phyloP scores from a whole-genome alignment of 2,797 vertebrate genomes.

The Fundulus diaphanus region DNA sequence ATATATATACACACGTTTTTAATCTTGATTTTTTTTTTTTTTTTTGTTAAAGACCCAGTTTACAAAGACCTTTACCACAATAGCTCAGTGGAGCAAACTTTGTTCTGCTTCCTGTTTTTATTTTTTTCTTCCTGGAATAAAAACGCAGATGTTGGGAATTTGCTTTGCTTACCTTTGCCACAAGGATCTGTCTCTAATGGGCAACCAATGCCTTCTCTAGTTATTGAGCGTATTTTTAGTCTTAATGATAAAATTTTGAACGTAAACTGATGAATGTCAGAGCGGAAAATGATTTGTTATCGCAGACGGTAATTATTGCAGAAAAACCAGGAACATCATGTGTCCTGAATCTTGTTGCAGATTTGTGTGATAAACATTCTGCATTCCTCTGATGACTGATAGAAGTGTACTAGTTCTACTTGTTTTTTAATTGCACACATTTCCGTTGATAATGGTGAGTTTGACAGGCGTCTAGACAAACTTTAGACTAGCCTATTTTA shows the following conservation, averaged over 20 bases:
- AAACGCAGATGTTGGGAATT: background rate
- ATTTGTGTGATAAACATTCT: background rate
- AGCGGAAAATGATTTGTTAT: background rate
- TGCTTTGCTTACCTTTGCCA: conserved; percentile 26
- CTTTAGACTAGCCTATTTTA: background rate
- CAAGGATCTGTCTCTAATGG: background rate
- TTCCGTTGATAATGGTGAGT: background rate
- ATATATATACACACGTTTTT: too few relatives aligned
- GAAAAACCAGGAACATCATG: background rate
- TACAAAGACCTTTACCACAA: background rate
- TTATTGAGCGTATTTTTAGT: background rate
- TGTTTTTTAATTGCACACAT: background rate
- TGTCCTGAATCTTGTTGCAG: background rate
- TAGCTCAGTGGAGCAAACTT: background rate
- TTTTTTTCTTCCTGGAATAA: background rate
- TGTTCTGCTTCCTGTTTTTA: background rate
- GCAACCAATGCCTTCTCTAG: background rate
- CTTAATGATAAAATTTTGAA: background rate
- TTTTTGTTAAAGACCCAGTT: background rate
- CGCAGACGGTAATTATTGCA: background rate
- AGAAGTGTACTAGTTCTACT: background rate
- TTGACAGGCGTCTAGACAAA: background rate
- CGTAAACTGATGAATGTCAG: background rate
- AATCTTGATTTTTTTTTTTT: too few relatives aligned
- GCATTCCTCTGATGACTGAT: background rate